Base-by-base conservation (phyloP, 2,888 invertebrate species). In the Belgica antarctica region DNA sequence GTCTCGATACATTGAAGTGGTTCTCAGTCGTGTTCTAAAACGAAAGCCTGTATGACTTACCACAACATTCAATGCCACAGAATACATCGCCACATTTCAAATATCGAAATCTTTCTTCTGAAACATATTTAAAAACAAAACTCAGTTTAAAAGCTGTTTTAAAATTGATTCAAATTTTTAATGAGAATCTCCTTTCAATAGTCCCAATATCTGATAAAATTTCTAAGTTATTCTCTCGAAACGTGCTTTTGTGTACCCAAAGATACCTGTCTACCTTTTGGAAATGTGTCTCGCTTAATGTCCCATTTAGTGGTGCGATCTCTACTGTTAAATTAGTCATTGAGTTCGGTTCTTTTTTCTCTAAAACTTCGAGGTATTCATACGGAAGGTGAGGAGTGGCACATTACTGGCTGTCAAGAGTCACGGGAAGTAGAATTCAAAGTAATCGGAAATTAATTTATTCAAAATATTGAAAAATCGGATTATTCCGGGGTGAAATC, bases 381-480 rank as follows among this genome's bases (percentile, higher is more conserved):
- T 22, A 52, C 52, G 52, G 52, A 52, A 52, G 52, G 52, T 52
- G 52, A 52, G 4, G 52, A 52, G 17, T 52, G 22, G 17, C 52
- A 52, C 52, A n/a, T n/a, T n/a, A n/a, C n/a, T 31, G 5, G 10
- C 4, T 31, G 31, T 31, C 31, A 4, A 52, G 22, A 52, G 52
- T 52, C 52, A 41, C 41, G n/a, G n/a, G n/a, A 36, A 63, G 19
- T 41, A n/a, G 10, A 63, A 63, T 63, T 63, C 46, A 24, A 63
- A 24, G 34, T 63, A 63, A 63, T 63, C 22, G 63, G 46, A 28
- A 24, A 41, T 46, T 63, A 66, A 66, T 66, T 66, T 47, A 66
- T 66, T 66, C 65, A 47, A 66, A 66, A 66, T 66, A 66, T 66
- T 66, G 46, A 15, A 66, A 46, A 46, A 66, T 66, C 22, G 52